A percentile compares a stretch with the other conserved stretches of the same genome.
phyloP scores from a whole-genome alignment of 1,140 invertebrate genomes.

The Mya arenaria region DNA sequence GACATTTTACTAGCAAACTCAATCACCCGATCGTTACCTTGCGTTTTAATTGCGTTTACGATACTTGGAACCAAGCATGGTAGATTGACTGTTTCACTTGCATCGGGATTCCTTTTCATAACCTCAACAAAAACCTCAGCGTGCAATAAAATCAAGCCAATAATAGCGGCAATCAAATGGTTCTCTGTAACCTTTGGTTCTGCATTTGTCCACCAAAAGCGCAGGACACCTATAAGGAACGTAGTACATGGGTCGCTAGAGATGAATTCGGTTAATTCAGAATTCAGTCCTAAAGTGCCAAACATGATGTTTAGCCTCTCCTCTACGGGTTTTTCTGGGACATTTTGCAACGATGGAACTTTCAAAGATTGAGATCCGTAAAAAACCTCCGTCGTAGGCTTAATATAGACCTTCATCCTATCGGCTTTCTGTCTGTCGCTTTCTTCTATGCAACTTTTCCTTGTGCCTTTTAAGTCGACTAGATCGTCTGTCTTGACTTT shows the following conservation, averaged over 20 bases:
- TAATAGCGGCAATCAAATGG: constrained; percentile 64
- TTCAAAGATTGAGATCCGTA: too few species aligned
- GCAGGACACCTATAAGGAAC: constrained; percentile 82
- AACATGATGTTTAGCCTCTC: constrained; percentile 58
- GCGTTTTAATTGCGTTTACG: too few species aligned
- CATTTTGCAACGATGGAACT: constrained; percentile 64
- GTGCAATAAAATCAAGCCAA: constrained; percentile 65
- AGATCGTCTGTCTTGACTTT: not conserved
- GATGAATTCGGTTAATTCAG: too few species aligned
- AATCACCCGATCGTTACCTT: too few species aligned
- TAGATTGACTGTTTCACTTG: too few species aligned
- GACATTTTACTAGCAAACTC: too few species aligned
- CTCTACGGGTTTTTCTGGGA: constrained; percentile 47
- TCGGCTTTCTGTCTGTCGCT: constrained; percentile 74
- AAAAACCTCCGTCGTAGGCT: too few species aligned
- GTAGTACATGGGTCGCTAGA: too few species aligned
- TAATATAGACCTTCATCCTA: too few species aligned
- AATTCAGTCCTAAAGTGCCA: constrained; percentile 49
- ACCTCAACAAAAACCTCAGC: not conserved
- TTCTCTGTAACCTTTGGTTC: constrained; percentile 56
- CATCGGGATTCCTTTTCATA: too few species aligned
- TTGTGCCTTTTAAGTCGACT: constrained; percentile 39
- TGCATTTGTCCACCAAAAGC: constrained; percentile 86
- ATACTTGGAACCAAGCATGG: too few species aligned
- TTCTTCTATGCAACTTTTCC: constrained; percentile 76